Percentiles rank a stretch among this genome's conserved stretches.
phyloP scores from a whole-genome alignment of 2,113 vertebrate species.

The Neoarius graeffei region DNA sequence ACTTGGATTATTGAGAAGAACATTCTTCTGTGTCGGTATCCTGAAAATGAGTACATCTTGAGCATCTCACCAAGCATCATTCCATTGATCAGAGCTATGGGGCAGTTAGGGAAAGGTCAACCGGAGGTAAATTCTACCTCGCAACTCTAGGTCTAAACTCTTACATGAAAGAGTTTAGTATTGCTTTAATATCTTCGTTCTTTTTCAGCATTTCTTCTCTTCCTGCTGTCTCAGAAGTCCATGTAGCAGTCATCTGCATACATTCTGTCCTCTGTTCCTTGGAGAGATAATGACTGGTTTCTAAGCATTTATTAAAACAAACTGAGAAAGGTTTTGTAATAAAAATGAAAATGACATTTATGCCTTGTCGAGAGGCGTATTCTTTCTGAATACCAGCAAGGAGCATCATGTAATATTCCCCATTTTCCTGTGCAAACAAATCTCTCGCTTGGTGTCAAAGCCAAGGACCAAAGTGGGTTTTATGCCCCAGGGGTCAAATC shows the following conservation, averaged over 20 bases:
- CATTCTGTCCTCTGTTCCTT: slow-evolving; percentile 46
- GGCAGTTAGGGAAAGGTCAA: slow-evolving; percentile 21
- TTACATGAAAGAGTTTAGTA: slow-evolving; percentile 2
- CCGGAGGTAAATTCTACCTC: neutral
- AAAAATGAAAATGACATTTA: slow-evolving; percentile 1
- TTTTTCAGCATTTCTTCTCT: slow-evolving; percentile 17
- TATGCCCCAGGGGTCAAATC: slow-evolving; percentile 35
- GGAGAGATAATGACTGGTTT: slow-evolving; percentile 53
- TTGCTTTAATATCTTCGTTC: slow-evolving; percentile 16
- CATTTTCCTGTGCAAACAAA: neutral
- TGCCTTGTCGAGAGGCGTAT: neutral
- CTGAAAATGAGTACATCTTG: slow-evolving; percentile 28
- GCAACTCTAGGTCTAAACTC: neutral
- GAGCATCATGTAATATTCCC: slow-evolving; percentile 21
- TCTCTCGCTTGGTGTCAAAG: neutral
- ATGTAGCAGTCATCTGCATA: slow-evolving; percentile 48
- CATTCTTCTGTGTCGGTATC: slow-evolving; percentile 40
- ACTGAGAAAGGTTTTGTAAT: slow-evolving; percentile 44
- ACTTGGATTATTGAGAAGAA: slow-evolving; percentile 33
- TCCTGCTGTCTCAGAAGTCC: slow-evolving; percentile 54
- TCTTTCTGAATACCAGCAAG: slow-evolving; percentile 8
- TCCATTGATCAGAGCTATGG: slow-evolving; percentile 22
- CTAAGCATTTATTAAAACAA: slow-evolving; percentile 46
- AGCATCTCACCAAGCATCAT: slow-evolving; percentile 15
- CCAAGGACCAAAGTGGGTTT: slow-evolving; percentile 5